Evolutionary conservation across 2,888 invertebrate species (phyloP), one percentile per base, ranked within the genome.

Genomic region (Azorinus chamasolen): DNA sequence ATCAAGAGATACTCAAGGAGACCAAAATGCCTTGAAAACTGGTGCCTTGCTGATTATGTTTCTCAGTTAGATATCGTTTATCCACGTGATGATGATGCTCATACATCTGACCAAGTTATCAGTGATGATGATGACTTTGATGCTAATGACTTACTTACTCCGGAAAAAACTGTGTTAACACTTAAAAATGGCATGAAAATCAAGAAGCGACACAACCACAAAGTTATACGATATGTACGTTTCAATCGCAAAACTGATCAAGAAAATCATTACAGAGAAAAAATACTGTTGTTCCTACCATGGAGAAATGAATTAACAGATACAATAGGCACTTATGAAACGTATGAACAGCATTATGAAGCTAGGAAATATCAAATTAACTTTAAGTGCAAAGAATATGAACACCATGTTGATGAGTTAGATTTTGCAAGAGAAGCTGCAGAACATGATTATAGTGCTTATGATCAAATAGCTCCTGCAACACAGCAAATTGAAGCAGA

Each of bases 401-500:
- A 71, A 63, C 58, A 59, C 27, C 43, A 51, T 50, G 50, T 18
- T 22, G 50, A 50, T 3, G 50, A 50, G 14, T 22, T 50, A 24
- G 20, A 50, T 6, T 6, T 32, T 4, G 32, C 32, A 5, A 45
- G 45, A 45, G 3, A 4, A 5, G n/a, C 20, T 20, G 25, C 25
- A 39, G 32, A 32, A 32, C 10, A 10, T 32, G 25, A 50, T 20
- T 20, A n/a, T n/a, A 39, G 53, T 41, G 20, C 45, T 5, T 25
- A 27, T 45, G 20, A 25, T 41, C 55, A 41, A n/a, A 27, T 50
- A 18, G 45, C n/a, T 50, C 62, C 39, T 14, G 22, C 4, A 50
- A 14, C 58, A 24, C 64, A 79, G 37, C 62, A 79, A 50, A 39
- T 22, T 22, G 73, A 79, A 45, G 45, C 45, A 50, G 70, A 74